Evolutionary conservation across 2,113 vertebrate genomes (phyloP), one percentile per base, ranked within the genome.

Genomic region (Oryzias javanicus): DNA sequence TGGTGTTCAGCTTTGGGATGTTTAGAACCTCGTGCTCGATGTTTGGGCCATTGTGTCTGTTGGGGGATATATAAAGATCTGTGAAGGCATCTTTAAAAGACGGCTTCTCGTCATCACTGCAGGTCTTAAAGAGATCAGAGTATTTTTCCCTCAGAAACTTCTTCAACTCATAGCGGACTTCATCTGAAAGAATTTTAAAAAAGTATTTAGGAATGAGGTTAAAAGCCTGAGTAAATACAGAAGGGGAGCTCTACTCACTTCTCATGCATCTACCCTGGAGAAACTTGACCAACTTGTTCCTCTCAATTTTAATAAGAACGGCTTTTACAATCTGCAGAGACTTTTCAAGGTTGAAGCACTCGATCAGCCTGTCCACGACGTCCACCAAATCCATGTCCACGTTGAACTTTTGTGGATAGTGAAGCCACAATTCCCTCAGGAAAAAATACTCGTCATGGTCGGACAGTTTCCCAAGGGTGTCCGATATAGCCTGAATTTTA

Each of bases 11-110:
- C 53, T 83, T 86, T 29, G 49, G 14, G 47, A 91, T 81, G 1
- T 48, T 49, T 56, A 88, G 55, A 20, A 88, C 70, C 74, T 92
- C 91, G 1, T 92, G 91, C 45, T 92, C 81, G 40, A 70, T 79
- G 67, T 90, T 92, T 22, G 89, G 81, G 41, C 88, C 85, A 13
- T 81, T 84, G 8, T 87, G 46, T 25, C 22, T 4, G 0, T 24
- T 65, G 0, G 81, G 64, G 2, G 77, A 72, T 7, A 91, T 80
- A 55, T 42, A 14, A 27, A 90, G 78, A 17, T 88, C 45, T 15
- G 78, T 78, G 12, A 60, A 90, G 14, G 89, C 25, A 0, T 83
- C 61, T 1, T 86, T 68, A 4, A 91, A 64, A 8, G 64, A 25
- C 13, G 35, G 78, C 13, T 35, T 74, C 19, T 76, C 66, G 44